Evolutionary conservation across 2,797 vertebrate genomes (phyloP), one percentile per base, ranked within the genome.

Genomic region (Meda fulgida): DNA sequence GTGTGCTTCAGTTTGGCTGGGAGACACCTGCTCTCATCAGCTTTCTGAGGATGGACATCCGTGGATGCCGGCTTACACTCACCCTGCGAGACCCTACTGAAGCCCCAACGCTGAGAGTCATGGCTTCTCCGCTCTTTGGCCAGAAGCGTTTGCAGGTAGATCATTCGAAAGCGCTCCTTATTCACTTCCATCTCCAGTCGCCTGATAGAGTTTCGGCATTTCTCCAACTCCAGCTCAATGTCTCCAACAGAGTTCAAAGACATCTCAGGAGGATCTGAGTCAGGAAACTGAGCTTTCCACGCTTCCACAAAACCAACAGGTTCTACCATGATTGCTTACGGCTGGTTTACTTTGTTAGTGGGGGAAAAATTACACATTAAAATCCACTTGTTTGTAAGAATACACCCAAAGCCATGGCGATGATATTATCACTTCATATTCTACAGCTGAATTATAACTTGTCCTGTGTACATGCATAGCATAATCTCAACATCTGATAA

Each of bases 131-230:
- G 95, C 92, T 99, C 98, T 91, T 98, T 98, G 83, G 98, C 98
- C 90, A 99, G 93, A 87, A 99, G 96, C 11, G 98, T 99, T 95
- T 99, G 98, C 92, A 99, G 95, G 96, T 99, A 99, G 91, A 99
- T 99, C 98, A 99, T 99, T 70, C 98, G 97, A 92, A 99, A 99
- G 80, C 98, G 96, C 91, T 99, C 98, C 95, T 99, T 97, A 94
- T 98, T 99, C 91, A 99, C 97, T 93, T 99, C 98, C 93, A 97
- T 96, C 94, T 99, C 98, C 93, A 99, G 93, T 34, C 97, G 94
- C 88, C 97, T 93, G 85, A 99, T 99, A 78, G 97, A 97, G 5
- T 96, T 96, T 90, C 98, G 97, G 94, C 98, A 99, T 92, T 95
- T 96, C 93, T 98, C 98, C 93, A 99, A 95, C 91, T 99, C 98